Conservation (phyloP, 2,888 invertebrate species). For the Osmoderma eremita region DNA sequence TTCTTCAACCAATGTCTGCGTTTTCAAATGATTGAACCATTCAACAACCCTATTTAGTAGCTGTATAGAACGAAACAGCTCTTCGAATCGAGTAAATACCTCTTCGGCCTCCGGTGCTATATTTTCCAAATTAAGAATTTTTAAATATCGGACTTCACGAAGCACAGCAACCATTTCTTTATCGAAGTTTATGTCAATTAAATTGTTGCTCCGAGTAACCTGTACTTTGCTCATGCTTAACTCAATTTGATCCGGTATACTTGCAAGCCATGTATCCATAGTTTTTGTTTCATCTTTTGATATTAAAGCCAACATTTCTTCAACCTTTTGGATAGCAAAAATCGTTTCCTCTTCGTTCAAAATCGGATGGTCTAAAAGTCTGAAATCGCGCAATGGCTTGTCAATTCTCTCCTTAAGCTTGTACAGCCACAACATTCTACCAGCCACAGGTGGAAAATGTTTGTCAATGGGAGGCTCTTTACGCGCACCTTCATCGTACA, state of each 20-base stretch:
- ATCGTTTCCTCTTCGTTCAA: conserved; percentile 66
- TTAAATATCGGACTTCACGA: conserved; percentile 85
- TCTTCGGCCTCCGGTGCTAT: conserved; percentile 71
- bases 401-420: conserved; percentile 72
- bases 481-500: conserved; percentile 69
- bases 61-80: conserved; percentile 66
- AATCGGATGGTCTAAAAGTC: conserved; percentile 73
- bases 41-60: conserved; percentile 70
- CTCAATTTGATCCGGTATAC: conserved; percentile 73
- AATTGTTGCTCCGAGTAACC: conserved; percentile 66
- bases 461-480: conserved; percentile 69
- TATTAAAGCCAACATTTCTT: conserved; percentile 75
- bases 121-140: conserved; percentile 63
- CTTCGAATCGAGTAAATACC: conserved; percentile 76
- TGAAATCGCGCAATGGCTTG: conserved; percentile 70
- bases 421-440: conserved; percentile 74
- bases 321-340: conserved; percentile 70
- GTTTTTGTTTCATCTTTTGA: conserved; percentile 70
- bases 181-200: conserved; percentile 75
- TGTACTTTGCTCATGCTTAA: conserved; percentile 71
- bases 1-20: conserved; percentile 80
- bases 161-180: conserved; percentile 75
- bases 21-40: conserved; percentile 86
- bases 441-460: conserved; percentile 81
- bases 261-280: conserved; percentile 75